Conservation (phyloP, 2,888 invertebrate genomes). For the Drosophila falleni region DNA sequence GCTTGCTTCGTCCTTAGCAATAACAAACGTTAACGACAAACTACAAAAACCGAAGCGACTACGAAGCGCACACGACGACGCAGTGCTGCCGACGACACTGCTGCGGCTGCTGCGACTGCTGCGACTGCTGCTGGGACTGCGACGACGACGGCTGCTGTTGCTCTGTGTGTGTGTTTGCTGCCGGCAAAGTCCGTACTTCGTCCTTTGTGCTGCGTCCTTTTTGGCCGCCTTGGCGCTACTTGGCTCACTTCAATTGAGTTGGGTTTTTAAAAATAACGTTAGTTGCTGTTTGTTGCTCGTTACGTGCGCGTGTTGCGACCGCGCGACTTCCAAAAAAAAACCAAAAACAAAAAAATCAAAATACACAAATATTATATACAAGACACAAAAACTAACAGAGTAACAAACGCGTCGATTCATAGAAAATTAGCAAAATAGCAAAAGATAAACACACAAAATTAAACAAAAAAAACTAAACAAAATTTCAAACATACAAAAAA, state of each 20-base stretch:
- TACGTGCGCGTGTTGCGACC: slow-evolving; percentile 83
- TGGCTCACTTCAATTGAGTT: slow-evolving; percentile 80
- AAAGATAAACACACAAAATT: neutral
- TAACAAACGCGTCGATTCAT: slow-evolving; percentile 5
- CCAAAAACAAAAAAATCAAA: slow-evolving; percentile 4
- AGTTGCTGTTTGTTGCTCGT: slow-evolving; percentile 85
- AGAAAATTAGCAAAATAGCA: slow-evolving; percentile 13
- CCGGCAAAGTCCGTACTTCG: slow-evolving; percentile 47
- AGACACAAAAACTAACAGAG: slow-evolving; percentile 5
- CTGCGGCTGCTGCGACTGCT: slow-evolving; percentile 15
- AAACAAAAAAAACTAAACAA: too few relatives aligned
- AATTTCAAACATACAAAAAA: neutral
- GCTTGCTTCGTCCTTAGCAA: slow-evolving; percentile 30
- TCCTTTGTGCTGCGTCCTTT: slow-evolving; percentile 40
- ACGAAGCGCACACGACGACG: slow-evolving; percentile 24
- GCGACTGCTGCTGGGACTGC: slow-evolving; percentile 35
- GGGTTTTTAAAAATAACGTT: slow-evolving; percentile 82
- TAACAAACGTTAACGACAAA: slow-evolving; percentile 19
- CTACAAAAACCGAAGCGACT: slow-evolving; percentile 4
- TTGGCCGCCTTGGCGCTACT: slow-evolving; percentile 58
- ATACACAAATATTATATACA: neutral
- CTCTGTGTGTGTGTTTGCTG: slow-evolving; percentile 13
- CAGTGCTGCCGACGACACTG: slow-evolving; percentile 23
- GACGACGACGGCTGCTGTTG: slow-evolving; percentile 30
- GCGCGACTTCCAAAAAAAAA: slow-evolving; percentile 63